phyloP scores from a whole-genome alignment of 1,140 invertebrate genomes.

The Choristoneura fumiferana region DNA sequence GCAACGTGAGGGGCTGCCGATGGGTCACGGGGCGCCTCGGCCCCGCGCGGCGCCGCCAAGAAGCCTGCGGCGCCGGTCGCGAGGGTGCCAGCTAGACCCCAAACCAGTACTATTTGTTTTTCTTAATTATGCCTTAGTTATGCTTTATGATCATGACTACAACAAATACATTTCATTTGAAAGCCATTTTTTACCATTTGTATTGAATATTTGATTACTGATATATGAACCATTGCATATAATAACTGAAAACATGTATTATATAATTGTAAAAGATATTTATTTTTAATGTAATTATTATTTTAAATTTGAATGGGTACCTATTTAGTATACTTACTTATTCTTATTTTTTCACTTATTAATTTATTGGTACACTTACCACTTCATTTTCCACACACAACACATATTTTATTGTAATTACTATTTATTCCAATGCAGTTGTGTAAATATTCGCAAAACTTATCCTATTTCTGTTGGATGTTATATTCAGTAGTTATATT shows the following conservation, averaged over 20 bases:
- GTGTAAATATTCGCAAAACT: neutral
- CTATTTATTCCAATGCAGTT: neutral
- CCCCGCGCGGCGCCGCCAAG: constrained; percentile 72
- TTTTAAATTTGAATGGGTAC: neutral
- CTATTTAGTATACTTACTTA: constrained; percentile 20
- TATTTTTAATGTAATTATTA: constrained; percentile 16
- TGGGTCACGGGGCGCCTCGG: constrained; percentile 85
- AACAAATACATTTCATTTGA: neutral
- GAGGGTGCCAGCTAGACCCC: constrained; percentile 78
- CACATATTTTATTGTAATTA: too few species aligned
- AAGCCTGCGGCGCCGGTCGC: constrained; percentile 70
- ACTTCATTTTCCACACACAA: too few species aligned
- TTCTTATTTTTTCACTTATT: neutral
- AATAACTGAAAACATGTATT: neutral
- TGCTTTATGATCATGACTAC: constrained; percentile 2
- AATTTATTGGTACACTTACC: too few species aligned
- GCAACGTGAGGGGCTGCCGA: constrained; percentile 89
- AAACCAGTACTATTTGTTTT: constrained; percentile 79
- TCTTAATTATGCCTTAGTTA: constrained; percentile 41
- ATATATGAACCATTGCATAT: constrained; percentile 31
- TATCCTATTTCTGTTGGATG: neutral
- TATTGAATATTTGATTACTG: constrained; percentile 5
- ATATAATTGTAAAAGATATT: constrained; percentile 16
- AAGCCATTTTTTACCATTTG: neutral
- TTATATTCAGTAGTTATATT: constrained; percentile 1